Evolutionary conservation across 1,140 invertebrate genomes (phyloP), one percentile per base, ranked within the genome.

Genomic region (Diorhabda elongata): DNA sequence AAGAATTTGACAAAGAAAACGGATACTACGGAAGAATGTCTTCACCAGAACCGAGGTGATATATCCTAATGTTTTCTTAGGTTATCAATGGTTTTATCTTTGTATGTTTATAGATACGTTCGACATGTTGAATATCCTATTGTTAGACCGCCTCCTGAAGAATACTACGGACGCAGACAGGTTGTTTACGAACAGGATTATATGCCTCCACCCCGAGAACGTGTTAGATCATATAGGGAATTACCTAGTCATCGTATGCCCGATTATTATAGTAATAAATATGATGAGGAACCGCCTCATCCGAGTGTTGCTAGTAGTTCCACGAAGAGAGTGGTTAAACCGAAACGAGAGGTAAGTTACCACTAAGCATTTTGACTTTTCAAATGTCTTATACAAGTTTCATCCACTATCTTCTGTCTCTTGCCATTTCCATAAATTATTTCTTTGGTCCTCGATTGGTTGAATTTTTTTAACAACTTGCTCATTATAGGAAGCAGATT

Each of bases 1-100:
- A 95, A 73, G 95, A 97, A 75, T 84, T 94, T 56, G 95, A 97
- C 77, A 92, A 95, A 72, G 95, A 98, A 80, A 92, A 93, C 75
- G 90, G 91, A 69, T 91, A 92, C 78, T 93, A 91, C 77, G 87
- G 89, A 2, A 83, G 90, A 74, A 71, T 74, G 11, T 81, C 83
- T 44, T 81, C 79, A 26, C 80, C 80, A n/a, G 80, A 81, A 70
- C 79, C 80, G 43, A 74, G 78, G 74, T 78, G 59, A 2, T 26
- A 26, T 26, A 26, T 26, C 26, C 26, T 26, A 26, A 26, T 26
- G 26, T 26, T 26, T 26, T 26, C 26, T 26, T 26, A 26, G 26
- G 26, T 26, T 26, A 26, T 26, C 26, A 26, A 26, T 26, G 26
- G 26, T 26, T 26, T 26, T 26, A 26, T 26, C 26, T 26, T 26